These are phyloP conservation scores for Sebastes wilsoni DNA, from an alignment of 2,797 vertebrate species.

Conservation along the genomic window DNA sequence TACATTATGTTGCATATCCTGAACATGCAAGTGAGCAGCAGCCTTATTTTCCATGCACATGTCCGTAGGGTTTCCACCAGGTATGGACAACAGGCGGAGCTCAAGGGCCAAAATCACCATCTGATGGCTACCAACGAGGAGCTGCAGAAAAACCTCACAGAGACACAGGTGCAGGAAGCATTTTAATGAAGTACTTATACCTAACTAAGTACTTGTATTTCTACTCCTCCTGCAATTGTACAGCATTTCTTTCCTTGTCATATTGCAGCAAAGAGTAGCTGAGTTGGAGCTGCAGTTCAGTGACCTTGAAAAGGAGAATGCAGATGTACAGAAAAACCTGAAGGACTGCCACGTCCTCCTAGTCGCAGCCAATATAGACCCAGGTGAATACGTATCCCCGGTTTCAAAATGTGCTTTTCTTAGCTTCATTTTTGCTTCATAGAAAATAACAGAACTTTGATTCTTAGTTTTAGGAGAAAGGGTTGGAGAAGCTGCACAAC, in stretches of 20 bases:
- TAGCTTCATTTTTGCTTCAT: not conserved
- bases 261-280: conserved; percentile 63
- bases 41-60: not conserved
- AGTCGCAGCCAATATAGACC: conserved; percentile 77
- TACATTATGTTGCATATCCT: not conserved
- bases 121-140: conserved; percentile 82
- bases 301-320: conserved; percentile 75
- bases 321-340: conserved; percentile 73
- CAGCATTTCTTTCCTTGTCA: not conserved
- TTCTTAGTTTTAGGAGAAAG: conserved; percentile 76
- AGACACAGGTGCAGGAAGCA: conserved; percentile 77
- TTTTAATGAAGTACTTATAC: not conserved
- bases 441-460: not conserved
- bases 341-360: conserved; percentile 75
- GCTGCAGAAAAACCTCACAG: conserved; percentile 79
- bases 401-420: not conserved
- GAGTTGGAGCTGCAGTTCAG: conserved; percentile 65
- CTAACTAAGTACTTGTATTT: not conserved
- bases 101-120: conserved; percentile 85
- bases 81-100: conserved; percentile 84
- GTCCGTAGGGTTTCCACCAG: conserved; percentile 74
- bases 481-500: conserved; percentile 60
- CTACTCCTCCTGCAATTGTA: not conserved
- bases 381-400: conserved; percentile 56
- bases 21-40: not conserved